Conservation (phyloP, 2,888 invertebrate species). For the Pollenia labialis region DNA sequence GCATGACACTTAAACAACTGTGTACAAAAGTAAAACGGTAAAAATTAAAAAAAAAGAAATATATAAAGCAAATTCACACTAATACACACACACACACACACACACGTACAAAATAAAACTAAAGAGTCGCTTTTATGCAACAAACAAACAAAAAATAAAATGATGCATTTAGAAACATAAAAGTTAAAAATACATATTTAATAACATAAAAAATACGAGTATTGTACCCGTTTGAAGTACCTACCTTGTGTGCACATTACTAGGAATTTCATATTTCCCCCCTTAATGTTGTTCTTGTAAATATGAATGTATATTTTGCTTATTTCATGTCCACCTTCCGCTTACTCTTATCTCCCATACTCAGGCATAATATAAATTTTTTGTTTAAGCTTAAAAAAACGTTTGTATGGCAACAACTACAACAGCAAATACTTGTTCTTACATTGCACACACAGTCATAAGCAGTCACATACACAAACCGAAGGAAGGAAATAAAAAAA, state of each 20-base stretch:
- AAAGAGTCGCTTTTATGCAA: background rate
- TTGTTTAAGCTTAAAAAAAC: conserved; percentile 25
- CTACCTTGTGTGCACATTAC: conserved; percentile 4
- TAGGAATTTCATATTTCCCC: conserved; percentile 23
- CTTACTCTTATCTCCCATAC: background rate
- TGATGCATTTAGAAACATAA: conserved; percentile 20
- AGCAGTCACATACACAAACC: background rate
- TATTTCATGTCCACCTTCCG: background rate
- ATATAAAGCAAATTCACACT: conserved; percentile 9
- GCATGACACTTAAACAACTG: conserved; percentile 57
- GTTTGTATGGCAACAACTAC: conserved; percentile 27
- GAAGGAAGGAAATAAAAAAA: background rate
- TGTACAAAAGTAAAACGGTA: conserved; percentile 62
- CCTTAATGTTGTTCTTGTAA: background rate
- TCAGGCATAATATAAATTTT: conserved; percentile 1
- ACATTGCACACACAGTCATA: background rate
- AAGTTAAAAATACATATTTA: background rate
- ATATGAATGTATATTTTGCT: background rate
- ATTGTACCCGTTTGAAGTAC: conserved; percentile 19
- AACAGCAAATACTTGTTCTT: conserved; percentile 7
- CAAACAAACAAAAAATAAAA: conserved; percentile 12
- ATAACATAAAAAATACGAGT: background rate
- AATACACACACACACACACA: conserved; percentile 2
- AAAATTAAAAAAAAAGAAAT: conserved; percentile 24
- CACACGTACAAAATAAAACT: conserved; percentile 10